These are phyloP conservation scores for Phyllotreta striolata DNA, from an alignment of 2,888 invertebrate genomes.

Conservation along the genomic window DNA sequence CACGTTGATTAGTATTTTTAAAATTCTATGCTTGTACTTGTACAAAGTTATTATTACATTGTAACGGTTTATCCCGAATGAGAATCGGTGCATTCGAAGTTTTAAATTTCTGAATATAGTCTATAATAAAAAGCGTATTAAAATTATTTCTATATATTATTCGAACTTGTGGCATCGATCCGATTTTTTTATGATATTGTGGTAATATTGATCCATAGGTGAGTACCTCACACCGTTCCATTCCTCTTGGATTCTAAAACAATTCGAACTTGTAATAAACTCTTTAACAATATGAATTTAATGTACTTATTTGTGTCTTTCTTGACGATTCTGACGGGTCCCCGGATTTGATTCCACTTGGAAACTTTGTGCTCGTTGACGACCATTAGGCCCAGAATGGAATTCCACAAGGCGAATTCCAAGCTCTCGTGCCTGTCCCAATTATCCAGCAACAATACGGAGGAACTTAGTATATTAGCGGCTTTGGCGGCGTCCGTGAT, in stretches of 20 bases:
- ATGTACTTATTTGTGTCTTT: neutral
- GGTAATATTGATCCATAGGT: slow-evolving; percentile 51
- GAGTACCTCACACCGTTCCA: slow-evolving; percentile 31
- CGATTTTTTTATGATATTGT: slow-evolving; percentile 49
- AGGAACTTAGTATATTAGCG: slow-evolving; percentile 72
- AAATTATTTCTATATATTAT: slow-evolving; percentile 1
- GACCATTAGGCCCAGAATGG: slow-evolving; percentile 76
- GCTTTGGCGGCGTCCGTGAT: slow-evolving; percentile 71
- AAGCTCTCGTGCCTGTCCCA: slow-evolving; percentile 64
- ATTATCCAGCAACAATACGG: slow-evolving; percentile 72
- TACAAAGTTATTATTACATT: slow-evolving; percentile 25
- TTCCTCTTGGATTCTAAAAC: slow-evolving; percentile 30
- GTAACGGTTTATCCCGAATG: slow-evolving; percentile 17
- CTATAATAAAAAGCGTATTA: too few relatives aligned
- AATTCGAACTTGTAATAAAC: slow-evolving; percentile 20
- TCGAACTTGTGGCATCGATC: slow-evolving; percentile 45
- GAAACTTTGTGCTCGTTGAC: slow-evolving; percentile 72
- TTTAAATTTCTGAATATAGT: slow-evolving; percentile 10
- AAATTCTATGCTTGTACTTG: slow-evolving; percentile 30
- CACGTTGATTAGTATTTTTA: slow-evolving; percentile 30
- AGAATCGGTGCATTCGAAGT: slow-evolving; percentile 21
- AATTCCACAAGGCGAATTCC: slow-evolving; percentile 68
- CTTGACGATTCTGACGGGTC: slow-evolving; percentile 55
- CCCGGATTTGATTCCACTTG: slow-evolving; percentile 78
- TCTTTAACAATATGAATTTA: slow-evolving; percentile 11